These are phyloP conservation scores for Drosophila bocqueti DNA, from an alignment of 1,140 invertebrate species.

Conservation along the genomic window DNA sequence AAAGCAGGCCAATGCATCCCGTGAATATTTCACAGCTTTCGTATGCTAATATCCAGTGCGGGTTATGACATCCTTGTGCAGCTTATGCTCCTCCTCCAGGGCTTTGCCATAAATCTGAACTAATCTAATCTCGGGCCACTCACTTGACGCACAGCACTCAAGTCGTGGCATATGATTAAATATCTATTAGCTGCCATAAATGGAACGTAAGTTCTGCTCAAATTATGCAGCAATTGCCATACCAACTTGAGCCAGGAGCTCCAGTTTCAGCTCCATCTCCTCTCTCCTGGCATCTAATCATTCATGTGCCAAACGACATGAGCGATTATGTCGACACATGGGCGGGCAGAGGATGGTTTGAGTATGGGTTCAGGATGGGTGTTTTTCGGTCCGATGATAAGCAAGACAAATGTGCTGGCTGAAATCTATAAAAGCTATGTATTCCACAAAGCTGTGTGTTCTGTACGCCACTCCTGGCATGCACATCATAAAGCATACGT, in stretches of 20 bases:
- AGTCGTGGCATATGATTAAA: conserved; percentile 49
- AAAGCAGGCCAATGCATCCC: not conserved
- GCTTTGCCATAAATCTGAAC: conserved; percentile 38
- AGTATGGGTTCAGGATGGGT: not conserved
- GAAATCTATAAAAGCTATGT: conserved; percentile 73
- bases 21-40: conserved; percentile 21
- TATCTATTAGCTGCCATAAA: conserved; percentile 71
- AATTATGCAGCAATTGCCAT: conserved; percentile 66
- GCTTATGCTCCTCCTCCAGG: conserved; percentile 1
- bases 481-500: conserved; percentile 75
- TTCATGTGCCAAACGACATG: conserved; percentile 78
- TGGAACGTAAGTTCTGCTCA: conserved; percentile 49
- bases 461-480: conserved; percentile 36
- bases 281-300: conserved; percentile 64
- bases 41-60: not conserved
- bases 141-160: conserved; percentile 52
- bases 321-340: conserved; percentile 74
- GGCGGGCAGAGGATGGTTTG: not conserved
- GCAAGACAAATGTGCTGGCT: conserved; percentile 76
- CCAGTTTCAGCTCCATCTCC: not conserved
- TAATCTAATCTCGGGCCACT: conserved; percentile 46
- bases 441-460: conserved; percentile 44
- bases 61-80: conserved; percentile 13
- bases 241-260: conserved; percentile 20
- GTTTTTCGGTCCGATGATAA: conserved; percentile 53